phyloP scores from a whole-genome alignment of 2,113 vertebrate genomes.

The Hippocampus mohnikei region DNA sequence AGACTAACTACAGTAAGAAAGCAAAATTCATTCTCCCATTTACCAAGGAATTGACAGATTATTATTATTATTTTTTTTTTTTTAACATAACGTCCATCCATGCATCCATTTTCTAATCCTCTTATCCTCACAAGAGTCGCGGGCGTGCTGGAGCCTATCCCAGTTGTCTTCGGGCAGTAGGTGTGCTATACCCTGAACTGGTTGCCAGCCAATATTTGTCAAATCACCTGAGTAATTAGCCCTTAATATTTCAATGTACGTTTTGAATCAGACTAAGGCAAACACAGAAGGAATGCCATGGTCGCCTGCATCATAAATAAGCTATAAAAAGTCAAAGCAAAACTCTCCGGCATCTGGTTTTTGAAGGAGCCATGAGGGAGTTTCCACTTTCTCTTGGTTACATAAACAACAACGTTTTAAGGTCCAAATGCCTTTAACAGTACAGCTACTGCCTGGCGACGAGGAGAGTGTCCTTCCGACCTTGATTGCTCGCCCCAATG shows the following conservation, averaged over 20 bases:
- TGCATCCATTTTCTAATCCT: too few relatives aligned
- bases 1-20: background rate
- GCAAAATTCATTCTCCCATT: background rate
- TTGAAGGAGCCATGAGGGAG: slow-evolving; percentile 57
- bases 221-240: background rate
- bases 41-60: background rate
- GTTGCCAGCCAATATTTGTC: background rate
- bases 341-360: slow-evolving; percentile 63
- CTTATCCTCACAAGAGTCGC: too few relatives aligned
- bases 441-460: slow-evolving; percentile 54
- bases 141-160: too few relatives aligned
- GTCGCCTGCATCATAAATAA: slow-evolving; percentile 58
- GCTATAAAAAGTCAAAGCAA: slow-evolving; percentile 55
- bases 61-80: background rate
- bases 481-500: slow-evolving; percentile 22
- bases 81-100: background rate
- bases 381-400: slow-evolving; percentile 66
- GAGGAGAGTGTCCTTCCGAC: slow-evolving; percentile 34
- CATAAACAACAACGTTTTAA: slow-evolving; percentile 70
- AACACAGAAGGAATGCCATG: slow-evolving; percentile 35
- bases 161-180: too few relatives aligned
- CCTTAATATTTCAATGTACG: background rate
- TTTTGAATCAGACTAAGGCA: slow-evolving; percentile 22
- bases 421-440: slow-evolving; percentile 71
- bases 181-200: too few relatives aligned